Percentiles rank a stretch among this genome's conserved stretches.
Conservation (phyloP, 2,888 invertebrate genomes). For the Suillia variegata region DNA sequence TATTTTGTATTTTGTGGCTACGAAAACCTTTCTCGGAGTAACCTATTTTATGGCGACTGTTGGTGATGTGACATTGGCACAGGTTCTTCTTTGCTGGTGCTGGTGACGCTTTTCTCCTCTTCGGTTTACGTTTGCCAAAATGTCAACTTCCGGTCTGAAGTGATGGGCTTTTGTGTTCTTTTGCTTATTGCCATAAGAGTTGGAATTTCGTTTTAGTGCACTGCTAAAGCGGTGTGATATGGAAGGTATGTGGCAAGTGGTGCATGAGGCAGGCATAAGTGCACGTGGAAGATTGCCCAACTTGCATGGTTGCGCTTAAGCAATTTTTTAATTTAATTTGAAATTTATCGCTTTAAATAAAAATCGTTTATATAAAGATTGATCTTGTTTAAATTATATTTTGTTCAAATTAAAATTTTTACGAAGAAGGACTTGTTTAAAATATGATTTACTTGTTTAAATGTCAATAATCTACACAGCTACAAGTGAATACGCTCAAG, state of each 20-base stretch:
- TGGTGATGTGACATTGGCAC: slow-evolving; percentile 14
- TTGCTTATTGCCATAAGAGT: too few relatives aligned
- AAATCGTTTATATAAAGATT: too few relatives aligned
- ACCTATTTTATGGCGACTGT: background rate
- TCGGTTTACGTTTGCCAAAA: slow-evolving; percentile 17
- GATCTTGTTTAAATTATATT: too few relatives aligned
- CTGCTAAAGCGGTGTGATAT: background rate
- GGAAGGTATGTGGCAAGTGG: background rate
- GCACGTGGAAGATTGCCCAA: background rate
- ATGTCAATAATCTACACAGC: too few relatives aligned
- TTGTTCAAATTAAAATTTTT: too few relatives aligned
- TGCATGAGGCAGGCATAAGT: background rate
- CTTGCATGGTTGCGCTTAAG: too few relatives aligned
- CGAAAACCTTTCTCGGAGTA: background rate
- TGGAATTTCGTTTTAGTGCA: background rate
- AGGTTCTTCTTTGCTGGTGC: slow-evolving; percentile 6
- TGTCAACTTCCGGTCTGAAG: slow-evolving; percentile 18
- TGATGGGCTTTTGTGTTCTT: background rate
- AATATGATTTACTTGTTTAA: too few relatives aligned
- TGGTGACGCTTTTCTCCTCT: background rate
- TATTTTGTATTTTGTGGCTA: too few relatives aligned
- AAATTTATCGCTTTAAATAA: too few relatives aligned
- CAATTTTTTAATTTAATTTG: too few relatives aligned
- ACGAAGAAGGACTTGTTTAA: too few relatives aligned
- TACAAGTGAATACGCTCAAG: too few relatives aligned